Evolutionary conservation across 2,888 invertebrate species (phyloP).

Genomic region (Tachystola acroxantha): DNA sequence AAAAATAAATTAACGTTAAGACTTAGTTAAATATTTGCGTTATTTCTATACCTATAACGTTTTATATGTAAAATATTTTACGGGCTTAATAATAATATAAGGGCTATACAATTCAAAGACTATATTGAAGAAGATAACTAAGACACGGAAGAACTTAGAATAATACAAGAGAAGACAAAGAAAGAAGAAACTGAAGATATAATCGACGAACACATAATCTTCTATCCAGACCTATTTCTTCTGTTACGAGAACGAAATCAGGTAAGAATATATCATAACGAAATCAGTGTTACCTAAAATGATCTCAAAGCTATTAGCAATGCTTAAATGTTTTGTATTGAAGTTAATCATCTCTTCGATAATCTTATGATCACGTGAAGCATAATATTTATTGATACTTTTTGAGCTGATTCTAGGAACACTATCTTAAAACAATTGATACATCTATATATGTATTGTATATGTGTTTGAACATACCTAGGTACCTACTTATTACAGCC

Average conservation of each 20-base stretch:
- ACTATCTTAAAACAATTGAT: too few relatives aligned
- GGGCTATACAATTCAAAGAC: constrained; percentile 51
- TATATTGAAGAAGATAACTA: constrained; percentile 34
- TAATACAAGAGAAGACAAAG: constrained; percentile 21
- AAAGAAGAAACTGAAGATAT: constrained; percentile 18
- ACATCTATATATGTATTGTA: too few relatives aligned
- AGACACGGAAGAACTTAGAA: constrained; percentile 33
- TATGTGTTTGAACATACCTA: too few relatives aligned
- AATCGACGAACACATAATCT: constrained; percentile 5
- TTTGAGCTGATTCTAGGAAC: background rate
- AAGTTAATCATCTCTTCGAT: too few relatives aligned
- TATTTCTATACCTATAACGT: constrained; percentile 72
- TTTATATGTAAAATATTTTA: constrained; percentile 67
- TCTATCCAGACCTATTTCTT: background rate
- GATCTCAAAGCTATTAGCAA: background rate
- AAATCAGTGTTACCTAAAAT: background rate
- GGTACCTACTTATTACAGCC: background rate
- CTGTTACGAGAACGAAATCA: background rate
- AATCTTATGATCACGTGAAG: too few relatives aligned
- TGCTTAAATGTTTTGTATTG: background rate
- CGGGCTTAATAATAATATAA: constrained; percentile 57
- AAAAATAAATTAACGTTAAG: constrained; percentile 72
- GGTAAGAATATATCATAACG: constrained; percentile 3
- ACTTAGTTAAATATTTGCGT: constrained; percentile 71
- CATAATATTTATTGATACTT: too few relatives aligned